Percentiles rank a stretch among this genome's conserved stretches.
Evolutionary conservation across 2,113 vertebrate genomes (phyloP).

Genomic region (Pluvialis apricaria): DNA sequence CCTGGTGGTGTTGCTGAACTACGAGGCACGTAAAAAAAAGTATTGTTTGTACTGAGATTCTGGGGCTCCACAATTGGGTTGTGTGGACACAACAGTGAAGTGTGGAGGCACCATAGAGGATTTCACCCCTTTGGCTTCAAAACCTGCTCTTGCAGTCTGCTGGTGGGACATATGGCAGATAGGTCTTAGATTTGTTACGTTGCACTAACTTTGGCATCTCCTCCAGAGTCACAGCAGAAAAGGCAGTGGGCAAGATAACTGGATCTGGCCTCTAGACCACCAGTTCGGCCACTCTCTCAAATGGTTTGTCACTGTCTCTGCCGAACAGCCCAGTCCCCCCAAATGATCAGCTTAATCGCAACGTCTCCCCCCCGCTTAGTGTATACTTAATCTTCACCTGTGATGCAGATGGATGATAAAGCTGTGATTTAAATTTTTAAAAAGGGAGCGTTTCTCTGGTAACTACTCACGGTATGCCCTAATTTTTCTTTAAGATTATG

Average conservation of each 20-base stretch:
- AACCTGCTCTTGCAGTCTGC: neutral
- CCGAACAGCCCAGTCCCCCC: neutral
- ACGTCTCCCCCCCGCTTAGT: neutral
- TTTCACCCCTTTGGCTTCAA: neutral
- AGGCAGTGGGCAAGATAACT: neutral
- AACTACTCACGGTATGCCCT: neutral
- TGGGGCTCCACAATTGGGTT: neutral
- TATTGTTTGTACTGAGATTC: neutral
- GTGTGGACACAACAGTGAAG: neutral
- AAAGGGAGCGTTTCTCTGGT: neutral
- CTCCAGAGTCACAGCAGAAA: neutral
- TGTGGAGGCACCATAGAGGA: rapidly evolving
- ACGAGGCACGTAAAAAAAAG: rapidly evolving
- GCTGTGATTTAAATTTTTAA: neutral
- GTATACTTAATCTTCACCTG: neutral
- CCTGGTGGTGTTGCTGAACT: rapidly evolving
- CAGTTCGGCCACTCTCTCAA: neutral
- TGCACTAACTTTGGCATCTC: neutral
- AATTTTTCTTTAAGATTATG: neutral
- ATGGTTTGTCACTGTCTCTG: neutral
- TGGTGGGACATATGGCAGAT: neutral
- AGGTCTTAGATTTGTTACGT: neutral
- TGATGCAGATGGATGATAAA: neutral
- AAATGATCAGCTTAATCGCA: neutral
- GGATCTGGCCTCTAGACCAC: neutral